phyloP scores from a whole-genome alignment of 2,888 invertebrate genomes.

The Ophion obscuratus region DNA sequence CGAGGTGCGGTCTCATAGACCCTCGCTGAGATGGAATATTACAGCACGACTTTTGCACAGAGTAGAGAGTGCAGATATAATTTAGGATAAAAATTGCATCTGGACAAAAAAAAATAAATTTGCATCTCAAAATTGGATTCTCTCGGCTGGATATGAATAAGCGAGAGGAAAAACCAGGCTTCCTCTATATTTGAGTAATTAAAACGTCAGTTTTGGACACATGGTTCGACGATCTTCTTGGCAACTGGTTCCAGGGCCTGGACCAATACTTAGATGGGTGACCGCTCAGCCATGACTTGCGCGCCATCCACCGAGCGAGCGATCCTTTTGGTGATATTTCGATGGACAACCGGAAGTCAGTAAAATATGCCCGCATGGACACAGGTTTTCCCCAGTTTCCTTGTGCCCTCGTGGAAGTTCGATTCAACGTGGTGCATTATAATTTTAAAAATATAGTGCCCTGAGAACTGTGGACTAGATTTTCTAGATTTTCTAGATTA shows the following conservation, averaged over 20 bases:
- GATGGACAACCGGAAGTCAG: too few species aligned
- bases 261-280: background rate
- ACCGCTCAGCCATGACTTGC: background rate
- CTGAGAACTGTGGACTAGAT: too few species aligned
- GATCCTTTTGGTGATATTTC: too few species aligned
- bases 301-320: background rate
- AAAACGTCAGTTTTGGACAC: background rate
- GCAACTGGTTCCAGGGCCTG: background rate
- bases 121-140: conserved; percentile 16
- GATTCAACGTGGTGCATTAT: background rate
- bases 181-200: background rate
- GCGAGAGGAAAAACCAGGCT: background rate
- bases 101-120: background rate
- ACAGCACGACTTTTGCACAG: conserved; percentile 10
- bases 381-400: background rate
- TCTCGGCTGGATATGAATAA: background rate
- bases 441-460: too few species aligned
- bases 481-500: too few species aligned
- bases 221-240: background rate
- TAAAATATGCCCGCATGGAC: background rate
- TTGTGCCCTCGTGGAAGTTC: background rate
- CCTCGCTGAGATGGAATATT: conserved; percentile 26
- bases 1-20: conserved; percentile 11
- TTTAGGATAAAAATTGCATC: background rate
- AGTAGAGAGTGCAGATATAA: conserved; percentile 3